Evolutionary conservation across 1,140 invertebrate genomes (phyloP), one percentile per base, ranked within the genome.

Genomic region (Chelonus insularis): DNA sequence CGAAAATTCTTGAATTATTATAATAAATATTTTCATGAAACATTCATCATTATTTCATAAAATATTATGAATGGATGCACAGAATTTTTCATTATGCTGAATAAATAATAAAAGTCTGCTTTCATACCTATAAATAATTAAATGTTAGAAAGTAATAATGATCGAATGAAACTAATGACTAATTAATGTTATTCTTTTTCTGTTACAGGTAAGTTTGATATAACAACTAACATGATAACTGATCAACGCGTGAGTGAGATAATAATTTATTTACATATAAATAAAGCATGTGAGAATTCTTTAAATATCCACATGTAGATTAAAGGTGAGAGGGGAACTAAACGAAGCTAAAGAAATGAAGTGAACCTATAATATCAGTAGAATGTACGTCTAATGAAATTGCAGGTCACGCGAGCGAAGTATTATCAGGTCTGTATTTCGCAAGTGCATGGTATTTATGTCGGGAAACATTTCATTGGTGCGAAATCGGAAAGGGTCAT

Each of bases 131-230:
- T n/a, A n/a, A n/a, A n/a, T n/a, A n/a, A n/a, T n/a, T n/a, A n/a
- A n/a, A n/a, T n/a, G n/a, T n/a, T n/a, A n/a, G n/a, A n/a, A n/a
- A n/a, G n/a, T n/a, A n/a, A n/a, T n/a, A n/a, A n/a, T n/a, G n/a
- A n/a, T n/a, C n/a, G 25, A 29, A 29, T 29, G 3, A 4, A 29
- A 3, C 7, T 29, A 29, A 29, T 3, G 3, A 29, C 25, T 29
- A 4, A 29, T 29, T 29, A 39, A 14, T 14, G 4, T 4, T 34
- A 18, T 36, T 37, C 1, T 63, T 54, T 70, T 60, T 76, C 25
- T 72, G 70, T 79, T 79, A 34, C 60, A 77, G 74, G 76, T 79
- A 72, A 79, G 77, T 76, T n/a, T 34, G 12, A 16, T 51, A 34
- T 16, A 16, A 56, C 11, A 45, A 47, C 32, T n/a, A 54, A n/a